These are phyloP conservation scores for Proctacanthus coquilletti DNA, from an alignment of 1,140 invertebrate genomes.

Conservation along the genomic window DNA sequence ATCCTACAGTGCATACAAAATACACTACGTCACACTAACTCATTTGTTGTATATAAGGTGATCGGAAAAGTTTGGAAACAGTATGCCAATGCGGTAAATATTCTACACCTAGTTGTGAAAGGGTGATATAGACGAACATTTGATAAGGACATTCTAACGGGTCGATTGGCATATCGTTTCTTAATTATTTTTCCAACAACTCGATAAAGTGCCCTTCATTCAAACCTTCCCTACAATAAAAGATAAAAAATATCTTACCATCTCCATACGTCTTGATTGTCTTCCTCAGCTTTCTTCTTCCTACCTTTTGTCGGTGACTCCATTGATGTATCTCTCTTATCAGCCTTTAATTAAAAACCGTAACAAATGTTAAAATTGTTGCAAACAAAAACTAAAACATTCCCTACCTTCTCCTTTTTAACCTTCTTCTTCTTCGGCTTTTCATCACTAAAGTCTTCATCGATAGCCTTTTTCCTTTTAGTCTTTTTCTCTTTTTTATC, in stretches of 20 bases:
- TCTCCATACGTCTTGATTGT: slow-evolving; percentile 81
- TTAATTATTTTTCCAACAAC: too few species aligned
- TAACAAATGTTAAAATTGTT: background rate
- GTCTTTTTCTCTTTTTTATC: slow-evolving; percentile 38
- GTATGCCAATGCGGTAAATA: too few species aligned
- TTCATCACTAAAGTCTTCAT: slow-evolving; percentile 43
- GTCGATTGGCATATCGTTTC: too few species aligned
- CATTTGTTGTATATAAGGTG: too few species aligned
- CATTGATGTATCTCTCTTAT: slow-evolving; percentile 13
- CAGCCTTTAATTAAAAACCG: background rate
- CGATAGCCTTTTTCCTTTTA: slow-evolving; percentile 39
- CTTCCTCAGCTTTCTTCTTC: slow-evolving; percentile 63
- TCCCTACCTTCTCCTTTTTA: slow-evolving; percentile 28
- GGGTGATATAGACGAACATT: too few species aligned
- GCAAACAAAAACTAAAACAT: background rate
- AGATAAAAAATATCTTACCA: slow-evolving; percentile 55
- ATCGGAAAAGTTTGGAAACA: too few species aligned
- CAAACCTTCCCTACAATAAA: too few species aligned
- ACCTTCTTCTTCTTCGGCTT: slow-evolving; percentile 38
- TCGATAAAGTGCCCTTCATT: too few species aligned
- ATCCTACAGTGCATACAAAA: too few species aligned
- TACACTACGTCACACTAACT: too few species aligned
- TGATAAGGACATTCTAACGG: too few species aligned
- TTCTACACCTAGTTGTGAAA: too few species aligned
- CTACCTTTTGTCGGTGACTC: slow-evolving; percentile 38